A percentile compares a stretch with the other conserved stretches of the same genome.
Evolutionary conservation across 2,113 vertebrate species (phyloP).

Genomic region (Xiphorhynchus elegans): DNA sequence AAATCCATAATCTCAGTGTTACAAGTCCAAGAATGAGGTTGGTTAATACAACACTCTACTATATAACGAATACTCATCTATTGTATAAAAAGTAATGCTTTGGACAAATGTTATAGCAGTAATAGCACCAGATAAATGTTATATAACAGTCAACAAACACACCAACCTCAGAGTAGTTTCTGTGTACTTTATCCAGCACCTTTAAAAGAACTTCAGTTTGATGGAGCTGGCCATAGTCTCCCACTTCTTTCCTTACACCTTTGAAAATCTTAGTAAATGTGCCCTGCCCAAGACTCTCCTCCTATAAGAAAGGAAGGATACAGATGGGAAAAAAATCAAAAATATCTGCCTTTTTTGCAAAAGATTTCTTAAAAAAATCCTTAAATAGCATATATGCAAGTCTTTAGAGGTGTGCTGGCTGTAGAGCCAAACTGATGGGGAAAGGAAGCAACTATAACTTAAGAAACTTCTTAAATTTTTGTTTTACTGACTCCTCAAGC

Average conservation of each 20-base stretch:
- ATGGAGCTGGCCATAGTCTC: slow-evolving; percentile 91
- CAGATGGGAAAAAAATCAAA: not conserved
- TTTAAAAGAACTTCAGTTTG: slow-evolving; percentile 93
- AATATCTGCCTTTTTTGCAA: not conserved
- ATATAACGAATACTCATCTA: not conserved
- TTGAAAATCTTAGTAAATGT: slow-evolving; percentile 96
- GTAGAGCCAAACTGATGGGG: not conserved
- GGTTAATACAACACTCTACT: not conserved
- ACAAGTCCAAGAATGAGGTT: not conserved
- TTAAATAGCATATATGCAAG: not conserved
- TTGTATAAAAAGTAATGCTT: not conserved
- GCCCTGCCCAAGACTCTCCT: slow-evolving; percentile 92
- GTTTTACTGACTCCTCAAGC: not conserved
- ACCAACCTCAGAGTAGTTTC: slow-evolving; percentile 94
- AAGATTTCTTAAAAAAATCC: not conserved
- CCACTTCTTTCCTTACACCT: slow-evolving; percentile 88
- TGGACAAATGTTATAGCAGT: not conserved
- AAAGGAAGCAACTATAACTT: not conserved
- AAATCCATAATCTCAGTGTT: not conserved
- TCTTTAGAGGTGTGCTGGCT: not conserved
- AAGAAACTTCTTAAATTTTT: not conserved
- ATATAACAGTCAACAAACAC: not conserved
- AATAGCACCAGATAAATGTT: not conserved
- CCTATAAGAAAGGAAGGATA: slow-evolving; percentile 72
- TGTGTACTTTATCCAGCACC: slow-evolving; percentile 92